Evolutionary conservation across 2,888 invertebrate genomes (phyloP), one percentile per base, ranked within the genome.

Genomic region (Taenaris catops): DNA sequence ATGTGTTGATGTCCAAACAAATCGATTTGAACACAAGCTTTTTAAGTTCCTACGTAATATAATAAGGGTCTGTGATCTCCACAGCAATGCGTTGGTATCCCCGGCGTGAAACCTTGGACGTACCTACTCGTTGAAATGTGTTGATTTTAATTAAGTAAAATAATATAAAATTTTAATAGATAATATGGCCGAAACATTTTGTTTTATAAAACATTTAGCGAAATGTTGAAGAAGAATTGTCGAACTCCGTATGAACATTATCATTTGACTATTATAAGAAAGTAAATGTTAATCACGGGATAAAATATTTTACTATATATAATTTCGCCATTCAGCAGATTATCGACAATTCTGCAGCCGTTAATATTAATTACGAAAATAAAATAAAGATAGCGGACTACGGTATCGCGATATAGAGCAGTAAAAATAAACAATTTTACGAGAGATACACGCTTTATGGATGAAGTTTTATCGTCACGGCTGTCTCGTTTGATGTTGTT

Each of bases 351-450:
- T 34, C 31, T 10, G 31, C 25, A 19, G 34, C 41, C 25, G 38
- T 41, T 38, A 38, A 41, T 39, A 32, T 42, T 39, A 39, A 35
- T 35, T 28, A 21, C 27, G 31, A n/a, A 10, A 38, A 32, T 38
- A 42, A 42, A 42, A 34, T 18, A 23, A 28, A 39, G 25, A 35
- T 32, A 29, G 34, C 34, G 26, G 20, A 34, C 14, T 34, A 27
- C 25, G 12, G 34, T 38, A 32, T 29, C 31, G 41, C 32, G 37
- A 41, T 38, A 44, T 26, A 28, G 41, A 33, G 25, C 31, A 19
- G 23, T 41, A 34, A 39, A 39, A 43, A 41, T 46, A 48, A 48
- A 48, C 41, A 39, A 39, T 44, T 50, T 48, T 48, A 50, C 38
- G 42, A 41, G 41, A 38, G 38, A 35, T 37, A 36, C 26, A 42